These are phyloP conservation scores for Sphaerodactylus townsendi DNA, from an alignment of 2,113 vertebrate species.

Conservation along the genomic window DNA sequence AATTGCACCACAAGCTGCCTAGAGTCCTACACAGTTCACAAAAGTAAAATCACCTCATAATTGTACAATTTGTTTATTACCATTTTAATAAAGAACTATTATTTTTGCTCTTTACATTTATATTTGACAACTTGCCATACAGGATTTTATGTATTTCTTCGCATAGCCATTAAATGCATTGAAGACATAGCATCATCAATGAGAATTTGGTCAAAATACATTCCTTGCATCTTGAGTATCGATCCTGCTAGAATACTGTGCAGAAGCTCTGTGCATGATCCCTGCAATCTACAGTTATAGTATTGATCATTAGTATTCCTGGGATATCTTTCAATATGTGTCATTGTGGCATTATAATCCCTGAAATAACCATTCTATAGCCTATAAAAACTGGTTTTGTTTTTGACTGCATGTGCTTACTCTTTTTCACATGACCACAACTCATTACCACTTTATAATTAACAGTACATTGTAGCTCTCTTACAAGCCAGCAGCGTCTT, in stretches of 20 bases:
- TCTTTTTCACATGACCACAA: background rate
- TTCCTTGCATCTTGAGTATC: background rate
- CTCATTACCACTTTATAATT: constrained; percentile 26
- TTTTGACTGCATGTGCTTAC: background rate
- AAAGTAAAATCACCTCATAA: too few relatives aligned
- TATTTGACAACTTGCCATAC: too few relatives aligned
- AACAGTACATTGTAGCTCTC: constrained; percentile 39
- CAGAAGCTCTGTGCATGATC: background rate
- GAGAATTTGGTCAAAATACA: background rate
- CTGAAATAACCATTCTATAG: background rate
- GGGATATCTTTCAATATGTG: background rate
- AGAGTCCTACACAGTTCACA: too few relatives aligned
- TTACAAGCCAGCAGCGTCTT: constrained; percentile 52
- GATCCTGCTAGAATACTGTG: background rate
- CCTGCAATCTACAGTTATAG: background rate
- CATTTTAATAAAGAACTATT: too few relatives aligned
- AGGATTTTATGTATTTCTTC: too few relatives aligned
- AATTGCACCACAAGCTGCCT: too few relatives aligned
- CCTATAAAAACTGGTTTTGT: background rate
- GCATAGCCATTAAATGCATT: background rate
- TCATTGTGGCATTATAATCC: background rate
- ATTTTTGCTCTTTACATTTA: too few relatives aligned
- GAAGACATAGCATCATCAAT: background rate
- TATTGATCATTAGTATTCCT: background rate
- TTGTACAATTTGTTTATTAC: too few relatives aligned